Conservation (phyloP, 2,888 invertebrate species). For the Eilema caniola region DNA sequence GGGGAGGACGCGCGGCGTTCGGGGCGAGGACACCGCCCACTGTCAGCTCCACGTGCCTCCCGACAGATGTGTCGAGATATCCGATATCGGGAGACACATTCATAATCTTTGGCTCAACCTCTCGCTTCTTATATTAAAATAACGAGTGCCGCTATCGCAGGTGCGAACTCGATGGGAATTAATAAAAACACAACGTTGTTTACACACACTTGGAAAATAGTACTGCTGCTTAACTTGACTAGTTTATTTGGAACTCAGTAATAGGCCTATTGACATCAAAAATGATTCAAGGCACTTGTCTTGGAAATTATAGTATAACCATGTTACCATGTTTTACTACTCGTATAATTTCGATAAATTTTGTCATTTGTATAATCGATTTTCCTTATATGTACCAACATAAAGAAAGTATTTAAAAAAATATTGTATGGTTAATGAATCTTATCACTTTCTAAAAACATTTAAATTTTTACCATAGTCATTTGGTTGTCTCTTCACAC, state of each 20-base stretch:
- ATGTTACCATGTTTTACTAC: too few species aligned
- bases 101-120: conserved; percentile 84
- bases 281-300: neutral
- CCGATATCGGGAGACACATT: conserved; percentile 86
- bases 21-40: conserved; percentile 66
- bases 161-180: conserved; percentile 74
- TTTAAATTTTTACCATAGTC: neutral
- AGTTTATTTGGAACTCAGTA: conserved; percentile 19
- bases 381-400: too few species aligned
- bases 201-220: conserved; percentile 50
- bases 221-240: conserved; percentile 3
- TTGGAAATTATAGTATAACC: neutral
- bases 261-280: conserved; percentile 34
- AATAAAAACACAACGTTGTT: conserved; percentile 66
- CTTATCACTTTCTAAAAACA: too few species aligned
- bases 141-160: conserved; percentile 72
- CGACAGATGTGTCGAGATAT: conserved; percentile 86
- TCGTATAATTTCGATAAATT: too few species aligned
- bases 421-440: too few species aligned
- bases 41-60: conserved; percentile 82
- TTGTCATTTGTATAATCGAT: too few species aligned
- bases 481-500: neutral
- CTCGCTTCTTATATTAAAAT: conserved; percentile 83
- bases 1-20: conserved; percentile 42
- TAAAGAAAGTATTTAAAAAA: too few species aligned